Conservation (phyloP, 2,888 invertebrate species). For the Dorcus parallelipipedus region DNA sequence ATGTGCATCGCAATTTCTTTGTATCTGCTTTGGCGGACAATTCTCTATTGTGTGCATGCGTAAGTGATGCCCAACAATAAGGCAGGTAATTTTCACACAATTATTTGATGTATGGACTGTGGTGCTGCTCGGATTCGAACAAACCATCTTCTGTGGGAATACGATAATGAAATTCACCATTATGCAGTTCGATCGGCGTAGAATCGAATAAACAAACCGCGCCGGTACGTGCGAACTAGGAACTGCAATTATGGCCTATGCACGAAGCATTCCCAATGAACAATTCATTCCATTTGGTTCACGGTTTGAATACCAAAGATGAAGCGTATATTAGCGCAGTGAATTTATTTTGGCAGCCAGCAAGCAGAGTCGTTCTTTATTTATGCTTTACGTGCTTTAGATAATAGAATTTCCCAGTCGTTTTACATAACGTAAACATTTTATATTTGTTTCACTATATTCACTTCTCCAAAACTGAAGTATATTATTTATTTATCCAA, state of each 20-base stretch:
- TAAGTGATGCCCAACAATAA: not conserved
- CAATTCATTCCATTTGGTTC: not conserved
- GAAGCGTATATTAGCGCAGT: no score
- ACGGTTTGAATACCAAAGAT: no score
- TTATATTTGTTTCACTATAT: no score
- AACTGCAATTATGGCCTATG: not conserved
- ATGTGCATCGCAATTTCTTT: no score
- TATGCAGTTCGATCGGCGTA: not conserved
- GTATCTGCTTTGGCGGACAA: not conserved
- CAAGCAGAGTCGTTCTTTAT: no score
- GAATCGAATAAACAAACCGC: constrained; percentile 1
- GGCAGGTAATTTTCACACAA: not conserved
- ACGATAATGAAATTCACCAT: not conserved
- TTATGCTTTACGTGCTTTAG: no score
- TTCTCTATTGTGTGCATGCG: not conserved
- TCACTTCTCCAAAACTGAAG: no score
- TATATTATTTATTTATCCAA: no score
- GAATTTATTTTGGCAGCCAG: no score
- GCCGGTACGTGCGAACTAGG: not conserved
- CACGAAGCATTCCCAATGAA: not conserved
- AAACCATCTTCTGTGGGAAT: not conserved
- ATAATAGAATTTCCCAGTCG: no score
- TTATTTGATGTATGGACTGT: not conserved
- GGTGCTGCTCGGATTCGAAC: not conserved
- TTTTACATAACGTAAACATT: no score